Conservation (phyloP, 2,797 vertebrate genomes). For the Sparidentex hasta region DNA sequence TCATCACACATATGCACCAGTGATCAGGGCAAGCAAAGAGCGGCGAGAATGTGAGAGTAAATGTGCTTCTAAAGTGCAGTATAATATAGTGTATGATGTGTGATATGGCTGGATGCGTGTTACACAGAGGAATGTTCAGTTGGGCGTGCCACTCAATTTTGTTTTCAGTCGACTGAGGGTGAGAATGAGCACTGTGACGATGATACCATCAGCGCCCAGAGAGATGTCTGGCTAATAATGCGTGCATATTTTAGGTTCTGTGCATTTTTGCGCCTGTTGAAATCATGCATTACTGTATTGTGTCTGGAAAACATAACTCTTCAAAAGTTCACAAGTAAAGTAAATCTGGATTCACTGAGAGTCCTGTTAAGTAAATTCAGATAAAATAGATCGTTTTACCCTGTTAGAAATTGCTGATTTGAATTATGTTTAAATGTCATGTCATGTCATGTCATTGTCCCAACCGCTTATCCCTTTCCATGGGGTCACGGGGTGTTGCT, state of each 20-base stretch:
- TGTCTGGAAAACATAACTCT: not conserved
- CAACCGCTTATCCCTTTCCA: no score
- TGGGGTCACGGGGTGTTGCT: no score
- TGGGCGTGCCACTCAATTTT: not conserved
- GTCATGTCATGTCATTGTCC: no score
- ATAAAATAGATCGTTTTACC: no score
- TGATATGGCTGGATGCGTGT: not conserved
- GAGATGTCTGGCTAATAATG: slow-evolving; percentile 11
- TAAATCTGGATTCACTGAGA: no score
- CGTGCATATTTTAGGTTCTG: not conserved
- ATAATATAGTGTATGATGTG: not conserved
- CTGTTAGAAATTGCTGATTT: no score
- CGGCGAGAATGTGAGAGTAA: not conserved
- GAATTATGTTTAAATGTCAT: no score
- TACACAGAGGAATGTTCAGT: not conserved
- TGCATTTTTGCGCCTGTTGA: not conserved
- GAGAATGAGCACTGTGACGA: not conserved
- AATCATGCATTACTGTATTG: not conserved
- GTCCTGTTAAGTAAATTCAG: no score
- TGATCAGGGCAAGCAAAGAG: not conserved
- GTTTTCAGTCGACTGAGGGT: slow-evolving; percentile 6
- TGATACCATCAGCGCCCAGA: slow-evolving; percentile 13
- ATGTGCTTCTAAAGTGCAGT: not conserved
- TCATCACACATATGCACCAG: not conserved
- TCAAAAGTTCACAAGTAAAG: no score